These are phyloP conservation scores for Aphis gossypii DNA, from an alignment of 1,140 invertebrate species.

Conservation along the genomic window DNA sequence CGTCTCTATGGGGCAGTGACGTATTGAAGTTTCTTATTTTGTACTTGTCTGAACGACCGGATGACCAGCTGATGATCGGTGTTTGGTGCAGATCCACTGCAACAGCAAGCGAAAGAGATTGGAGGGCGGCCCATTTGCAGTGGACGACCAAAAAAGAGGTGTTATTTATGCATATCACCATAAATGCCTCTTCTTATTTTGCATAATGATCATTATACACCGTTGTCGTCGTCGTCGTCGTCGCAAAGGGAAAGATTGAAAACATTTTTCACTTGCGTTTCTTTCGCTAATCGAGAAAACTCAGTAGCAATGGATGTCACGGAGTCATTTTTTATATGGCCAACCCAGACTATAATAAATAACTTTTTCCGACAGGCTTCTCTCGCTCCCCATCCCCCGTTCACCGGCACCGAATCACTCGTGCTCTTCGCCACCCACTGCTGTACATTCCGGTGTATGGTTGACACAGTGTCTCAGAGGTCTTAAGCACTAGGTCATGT, in stretches of 20 bases:
- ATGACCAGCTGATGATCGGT: neutral
- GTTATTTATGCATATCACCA: slow-evolving; percentile 4
- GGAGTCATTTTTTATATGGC: slow-evolving; percentile 56
- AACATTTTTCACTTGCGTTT: slow-evolving; percentile 56
- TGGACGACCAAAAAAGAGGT: neutral
- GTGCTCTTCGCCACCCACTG: neutral
- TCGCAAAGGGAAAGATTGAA: slow-evolving; percentile 30
- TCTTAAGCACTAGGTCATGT: slow-evolving; percentile 44
- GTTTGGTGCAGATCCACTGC: neutral
- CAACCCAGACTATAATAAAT: slow-evolving; percentile 47
- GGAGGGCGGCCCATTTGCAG: neutral
- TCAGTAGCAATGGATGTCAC: slow-evolving; percentile 55
- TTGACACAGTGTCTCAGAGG: slow-evolving; percentile 42
- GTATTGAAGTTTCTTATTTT: neutral
- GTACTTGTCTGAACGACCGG: neutral
- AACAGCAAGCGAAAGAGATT: neutral
- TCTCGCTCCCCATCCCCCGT: neutral
- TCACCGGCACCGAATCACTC: neutral
- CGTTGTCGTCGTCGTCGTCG: neutral
- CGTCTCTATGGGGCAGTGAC: neutral
- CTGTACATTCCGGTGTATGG: neutral
- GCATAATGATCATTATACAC: slow-evolving; percentile 41
- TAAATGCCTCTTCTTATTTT: slow-evolving; percentile 29
- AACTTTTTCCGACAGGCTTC: slow-evolving; percentile 53
- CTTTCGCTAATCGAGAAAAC: slow-evolving; percentile 56